Conservation (phyloP, 2,113 vertebrate genomes). For the Mola mola region DNA sequence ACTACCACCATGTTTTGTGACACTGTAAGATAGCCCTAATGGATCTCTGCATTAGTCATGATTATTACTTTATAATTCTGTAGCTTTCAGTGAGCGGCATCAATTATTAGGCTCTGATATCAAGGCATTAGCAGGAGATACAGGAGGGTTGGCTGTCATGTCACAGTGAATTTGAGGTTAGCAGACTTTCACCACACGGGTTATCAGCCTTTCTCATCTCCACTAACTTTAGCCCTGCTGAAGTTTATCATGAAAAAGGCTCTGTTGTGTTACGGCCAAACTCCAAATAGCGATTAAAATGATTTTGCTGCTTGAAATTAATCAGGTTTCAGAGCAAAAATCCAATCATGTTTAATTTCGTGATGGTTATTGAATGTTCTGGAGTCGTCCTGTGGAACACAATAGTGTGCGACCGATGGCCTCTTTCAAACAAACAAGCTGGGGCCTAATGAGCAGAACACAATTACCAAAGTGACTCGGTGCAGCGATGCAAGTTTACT, state of each 20-base stretch:
- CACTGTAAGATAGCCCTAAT: constrained; percentile 53
- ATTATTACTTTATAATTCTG: constrained; percentile 53
- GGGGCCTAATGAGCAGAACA: constrained; percentile 39
- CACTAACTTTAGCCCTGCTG: constrained; percentile 10
- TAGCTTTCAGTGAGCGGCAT: constrained; percentile 54
- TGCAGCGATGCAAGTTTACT: constrained; percentile 42
- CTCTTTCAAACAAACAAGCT: constrained; percentile 46
- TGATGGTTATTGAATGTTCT: constrained; percentile 33
- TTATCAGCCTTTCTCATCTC: constrained; percentile 28
- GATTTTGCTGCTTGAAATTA: constrained; percentile 22
- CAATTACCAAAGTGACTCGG: constrained; percentile 37
- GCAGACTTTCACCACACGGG: constrained; percentile 17
- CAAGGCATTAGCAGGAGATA: constrained; percentile 30
- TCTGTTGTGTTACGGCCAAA: constrained; percentile 26
- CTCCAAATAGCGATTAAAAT: constrained; percentile 19
- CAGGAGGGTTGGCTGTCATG: constrained; percentile 12
- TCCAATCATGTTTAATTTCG: constrained; percentile 21
- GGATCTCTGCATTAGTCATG: constrained; percentile 66
- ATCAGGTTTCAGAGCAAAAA: constrained; percentile 34
- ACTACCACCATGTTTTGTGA: constrained; percentile 48
- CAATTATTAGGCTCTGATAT: constrained; percentile 51
- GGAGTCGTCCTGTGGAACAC: constrained; percentile 36
- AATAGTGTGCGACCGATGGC: constrained; percentile 41
- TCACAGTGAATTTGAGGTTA: constrained; percentile 18
- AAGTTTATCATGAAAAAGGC: constrained; percentile 27